phyloP scores from a whole-genome alignment of 2,888 invertebrate species.

The Cephus spinipes region DNA sequence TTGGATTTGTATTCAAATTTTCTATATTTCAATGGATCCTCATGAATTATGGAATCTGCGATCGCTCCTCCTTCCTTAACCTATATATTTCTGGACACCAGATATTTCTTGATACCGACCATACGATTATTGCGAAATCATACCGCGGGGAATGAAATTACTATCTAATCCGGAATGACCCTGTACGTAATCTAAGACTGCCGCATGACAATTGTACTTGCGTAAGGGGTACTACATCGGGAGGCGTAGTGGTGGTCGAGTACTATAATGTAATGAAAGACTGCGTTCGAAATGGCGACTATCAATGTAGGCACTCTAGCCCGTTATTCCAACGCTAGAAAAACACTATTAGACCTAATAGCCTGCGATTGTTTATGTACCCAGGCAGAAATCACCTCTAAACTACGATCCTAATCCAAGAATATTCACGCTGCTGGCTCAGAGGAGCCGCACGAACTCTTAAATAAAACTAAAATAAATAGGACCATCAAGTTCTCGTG shows the following conservation, averaged over 20 bases:
- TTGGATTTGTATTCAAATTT: neutral
- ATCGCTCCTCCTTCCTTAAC: neutral
- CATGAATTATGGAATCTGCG: neutral
- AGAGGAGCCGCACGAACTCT: slow-evolving; percentile 23
- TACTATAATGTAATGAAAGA: neutral
- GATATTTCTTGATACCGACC: neutral
- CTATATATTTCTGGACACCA: neutral
- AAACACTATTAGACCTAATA: slow-evolving; percentile 21
- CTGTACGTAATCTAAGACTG: neutral
- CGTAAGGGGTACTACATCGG: neutral
- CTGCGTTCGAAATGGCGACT: neutral
- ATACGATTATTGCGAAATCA: neutral
- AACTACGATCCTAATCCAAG: slow-evolving; percentile 28
- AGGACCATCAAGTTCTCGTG: slow-evolving; percentile 12
- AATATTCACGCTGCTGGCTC: slow-evolving; percentile 19
- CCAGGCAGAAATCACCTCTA: slow-evolving; percentile 21
- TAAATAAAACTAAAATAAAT: slow-evolving; percentile 38
- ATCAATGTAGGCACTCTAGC: neutral
- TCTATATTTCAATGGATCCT: neutral
- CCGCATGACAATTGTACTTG: neutral
- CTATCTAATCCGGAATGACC: neutral
- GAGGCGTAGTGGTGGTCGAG: neutral
- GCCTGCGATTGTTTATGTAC: slow-evolving; percentile 26
- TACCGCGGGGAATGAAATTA: neutral
- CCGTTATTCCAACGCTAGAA: slow-evolving; percentile 11